Evolutionary conservation across 2,113 vertebrate species (phyloP).

Genomic region (Oreotragus oreotragus): DNA sequence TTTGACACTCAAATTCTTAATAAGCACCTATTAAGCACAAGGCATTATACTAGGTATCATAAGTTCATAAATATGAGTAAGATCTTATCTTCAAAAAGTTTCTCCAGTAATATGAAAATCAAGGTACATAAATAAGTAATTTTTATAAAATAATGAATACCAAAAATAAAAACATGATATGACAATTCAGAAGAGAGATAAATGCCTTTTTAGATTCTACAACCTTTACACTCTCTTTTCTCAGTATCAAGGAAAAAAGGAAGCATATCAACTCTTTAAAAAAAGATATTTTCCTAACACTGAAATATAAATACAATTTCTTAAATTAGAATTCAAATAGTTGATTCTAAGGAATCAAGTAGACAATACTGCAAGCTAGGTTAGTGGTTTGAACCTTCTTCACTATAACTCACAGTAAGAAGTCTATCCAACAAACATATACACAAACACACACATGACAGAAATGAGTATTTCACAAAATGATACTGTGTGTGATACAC

Average conservation of each 20-base stretch:
- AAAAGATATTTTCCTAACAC: not conserved
- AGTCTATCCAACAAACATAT: not conserved
- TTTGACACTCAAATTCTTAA: too few species aligned
- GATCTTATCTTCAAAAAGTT: not conserved
- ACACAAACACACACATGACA: not conserved
- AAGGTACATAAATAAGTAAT: not conserved
- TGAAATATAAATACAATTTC: slow-evolving; percentile 8
- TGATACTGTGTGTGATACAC: not conserved
- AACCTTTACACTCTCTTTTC: not conserved
- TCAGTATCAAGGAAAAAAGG: not conserved
- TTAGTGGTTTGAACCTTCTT: not conserved
- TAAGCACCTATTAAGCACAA: not conserved
- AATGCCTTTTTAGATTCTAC: not conserved
- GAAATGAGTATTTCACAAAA: slow-evolving; percentile 6
- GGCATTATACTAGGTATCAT: not conserved
- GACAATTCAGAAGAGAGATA: not conserved
- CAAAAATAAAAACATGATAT: not conserved
- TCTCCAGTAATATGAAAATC: not conserved
- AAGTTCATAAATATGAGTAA: not conserved
- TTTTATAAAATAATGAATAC: not conserved
- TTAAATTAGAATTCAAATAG: not conserved
- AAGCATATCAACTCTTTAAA: not conserved
- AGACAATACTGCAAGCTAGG: not conserved
- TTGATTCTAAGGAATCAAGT: not conserved
- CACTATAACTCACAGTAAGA: not conserved